Evolutionary conservation across 1,140 invertebrate species (phyloP), one percentile per base, ranked within the genome.

Genomic region (Monochamus saltuarius): DNA sequence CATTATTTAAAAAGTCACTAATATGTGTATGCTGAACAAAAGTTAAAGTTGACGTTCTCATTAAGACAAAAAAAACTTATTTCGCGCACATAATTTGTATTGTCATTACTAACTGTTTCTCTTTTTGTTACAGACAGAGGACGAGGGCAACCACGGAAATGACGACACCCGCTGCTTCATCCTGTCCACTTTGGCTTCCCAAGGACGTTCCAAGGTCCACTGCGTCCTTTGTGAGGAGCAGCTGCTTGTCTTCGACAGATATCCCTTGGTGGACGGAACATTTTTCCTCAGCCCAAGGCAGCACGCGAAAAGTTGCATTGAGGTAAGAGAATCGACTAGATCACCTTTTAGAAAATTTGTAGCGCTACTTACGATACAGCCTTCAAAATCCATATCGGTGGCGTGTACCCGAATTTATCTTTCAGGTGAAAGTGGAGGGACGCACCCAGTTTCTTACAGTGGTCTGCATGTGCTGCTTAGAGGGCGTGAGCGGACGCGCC

Each of bases 121-220:
- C 14, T 54, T 42, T 56, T 60, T 60, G 43, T 86, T 85, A 19
- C 80, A 95, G 90, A 97, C 98, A 84, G 95, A 98, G 79, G 96
- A 98, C 75, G 95, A 98, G 73, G 92, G 93, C 46, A 94, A 94
- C 76, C 93, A 96, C 76, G 95, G 95, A 65, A 98, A 97, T 79
- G 96, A 98, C 74, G 96, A 98, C 69, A 98, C 94, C 16, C 84
- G 94, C 69, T 90, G 90, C 74, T 95, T 96, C 81, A 92, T 97
- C 67, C 80, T 97, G 70, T 94, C 92, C 22, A 95, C 91, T 11
- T 78, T 97, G 71, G 91, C 91, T 61, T 89, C 89, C 16, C 85
- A 91, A 59, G 89, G 93, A 65, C 89, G 89, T 78, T 89, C 88
- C 43, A 84, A 87, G 65, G 89, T 94, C 2, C 84, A 87, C 3